Conservation (phyloP, 2,113 vertebrate genomes). For the Gymnocephalus cernua region DNA sequence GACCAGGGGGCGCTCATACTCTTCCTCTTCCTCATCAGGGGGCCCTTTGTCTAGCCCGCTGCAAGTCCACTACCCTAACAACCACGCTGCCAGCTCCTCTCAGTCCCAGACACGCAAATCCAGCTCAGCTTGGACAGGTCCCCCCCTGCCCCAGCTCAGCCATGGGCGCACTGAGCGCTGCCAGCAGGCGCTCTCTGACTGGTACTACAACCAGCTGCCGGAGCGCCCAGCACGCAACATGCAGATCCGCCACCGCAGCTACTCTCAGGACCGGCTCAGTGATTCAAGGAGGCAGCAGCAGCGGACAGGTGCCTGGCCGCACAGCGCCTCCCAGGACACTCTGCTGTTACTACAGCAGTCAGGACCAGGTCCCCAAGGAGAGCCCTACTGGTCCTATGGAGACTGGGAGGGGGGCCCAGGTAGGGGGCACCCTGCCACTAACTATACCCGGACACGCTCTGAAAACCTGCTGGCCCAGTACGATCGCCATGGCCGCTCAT, state of each 20-base stretch:
- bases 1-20: constrained; percentile 80
- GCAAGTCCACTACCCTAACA: constrained; percentile 80
- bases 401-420: constrained; percentile 69
- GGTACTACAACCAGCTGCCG: constrained; percentile 91
- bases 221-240: constrained; percentile 85
- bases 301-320: constrained; percentile 86
- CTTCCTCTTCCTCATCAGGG: constrained; percentile 85
- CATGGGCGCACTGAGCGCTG: constrained; percentile 74
- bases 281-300: constrained; percentile 77
- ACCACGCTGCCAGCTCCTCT: constrained; percentile 74
- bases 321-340: constrained; percentile 95
- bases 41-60: constrained; percentile 78
- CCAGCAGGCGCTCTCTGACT: constrained; percentile 92
- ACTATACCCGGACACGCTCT: constrained; percentile 85
- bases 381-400: constrained; percentile 74
- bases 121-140: constrained; percentile 78
- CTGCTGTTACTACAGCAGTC: constrained; percentile 86
- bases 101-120: constrained; percentile 65
- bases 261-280: constrained; percentile 93
- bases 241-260: constrained; percentile 91
- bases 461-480: constrained; percentile 88
- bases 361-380: constrained; percentile 69
- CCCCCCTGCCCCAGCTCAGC: constrained; percentile 71
- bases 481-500: constrained; percentile 86
- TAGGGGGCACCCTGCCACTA: constrained; percentile 41